Evolutionary conservation across 2,113 vertebrate species (phyloP), one percentile per base, ranked within the genome.

Genomic region (Lepus europaeus): DNA sequence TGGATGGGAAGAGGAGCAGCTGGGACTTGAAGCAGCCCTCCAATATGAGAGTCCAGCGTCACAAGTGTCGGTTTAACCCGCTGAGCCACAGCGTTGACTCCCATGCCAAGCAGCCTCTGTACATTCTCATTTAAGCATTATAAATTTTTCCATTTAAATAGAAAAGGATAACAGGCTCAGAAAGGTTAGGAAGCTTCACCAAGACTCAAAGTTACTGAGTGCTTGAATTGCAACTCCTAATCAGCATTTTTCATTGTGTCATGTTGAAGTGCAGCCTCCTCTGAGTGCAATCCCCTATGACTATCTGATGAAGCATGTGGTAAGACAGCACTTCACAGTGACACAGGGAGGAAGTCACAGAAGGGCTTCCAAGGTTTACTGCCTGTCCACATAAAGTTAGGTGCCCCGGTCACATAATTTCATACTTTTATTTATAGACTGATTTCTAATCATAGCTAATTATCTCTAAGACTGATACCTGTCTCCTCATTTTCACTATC

Each of bases 61-160:
- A 11, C 56, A 59, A 59, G 56, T 59, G 19, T 19, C 56, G 17
- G 13, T 19, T 59, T 59, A 59, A 19, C 19, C 56, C 4, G 56
- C 56, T 59, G 56, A 59, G 13, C 17, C 10, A 59, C 56, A 59
- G 19, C 56, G 5, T 59, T 19, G 19, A 19, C 56, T 59, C 56
- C 56, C 56, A 59, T 19, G 19, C 16, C 59, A 73, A 87, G 39
- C 20, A n/a, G 81, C 87, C 39, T 74, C 72, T 73, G 2, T 31
- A 64, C 3, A 39, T 78, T 87, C 31, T 45, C 56, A 61, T 81
- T 61, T 68, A 80, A 84, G 91, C n/a, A 9, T 69, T 77, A 13
- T 64, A 29, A 45, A 59, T 80, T 83, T 89, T 56, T 31, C 10
- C 19, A 49, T 53, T 81, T 93, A 79, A 77, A 80, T 83, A 27